Conservation (phyloP, 2,113 vertebrate species). For the Hiodon alosoides region DNA sequence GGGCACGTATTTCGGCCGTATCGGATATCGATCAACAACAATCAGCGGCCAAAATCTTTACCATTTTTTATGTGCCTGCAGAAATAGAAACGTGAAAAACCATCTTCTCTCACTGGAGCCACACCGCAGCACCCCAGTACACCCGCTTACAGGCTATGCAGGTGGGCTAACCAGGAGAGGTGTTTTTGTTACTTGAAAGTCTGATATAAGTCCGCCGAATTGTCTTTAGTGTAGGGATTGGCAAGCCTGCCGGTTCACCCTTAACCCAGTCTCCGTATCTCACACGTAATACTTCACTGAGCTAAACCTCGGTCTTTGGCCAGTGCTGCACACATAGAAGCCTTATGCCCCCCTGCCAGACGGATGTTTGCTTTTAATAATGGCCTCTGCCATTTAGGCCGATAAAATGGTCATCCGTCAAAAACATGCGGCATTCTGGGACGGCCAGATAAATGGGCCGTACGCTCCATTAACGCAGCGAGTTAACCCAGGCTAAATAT, state of each 20-base stretch:
- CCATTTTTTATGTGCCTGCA: not conserved
- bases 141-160: too few relatives aligned
- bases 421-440: constrained; percentile 19
- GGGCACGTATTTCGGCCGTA: not conserved
- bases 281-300: constrained; percentile 18
- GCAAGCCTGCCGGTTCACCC: too few relatives aligned
- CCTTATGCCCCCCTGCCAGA: constrained; percentile 9
- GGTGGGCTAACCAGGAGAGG: too few relatives aligned
- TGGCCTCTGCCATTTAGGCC: constrained; percentile 24
- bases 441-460: constrained; percentile 35
- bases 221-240: too few relatives aligned
- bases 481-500: constrained; percentile 44
- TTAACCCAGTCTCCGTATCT: not conserved
- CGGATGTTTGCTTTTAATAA: constrained; percentile 49
- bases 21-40: constrained; percentile 13
- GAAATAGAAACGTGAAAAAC: not conserved
- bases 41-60: constrained; percentile 2
- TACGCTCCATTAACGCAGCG: constrained; percentile 28
- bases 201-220: too few relatives aligned
- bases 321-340: constrained; percentile 23
- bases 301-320: not conserved
- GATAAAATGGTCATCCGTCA: constrained; percentile 38
- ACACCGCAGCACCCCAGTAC: not conserved
- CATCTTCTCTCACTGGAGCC: not conserved
- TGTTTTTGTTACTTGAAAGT: too few relatives aligned